These are phyloP conservation scores for Prolemur simus DNA, from an alignment of 2,113 vertebrate species.

Conservation along the genomic window DNA sequence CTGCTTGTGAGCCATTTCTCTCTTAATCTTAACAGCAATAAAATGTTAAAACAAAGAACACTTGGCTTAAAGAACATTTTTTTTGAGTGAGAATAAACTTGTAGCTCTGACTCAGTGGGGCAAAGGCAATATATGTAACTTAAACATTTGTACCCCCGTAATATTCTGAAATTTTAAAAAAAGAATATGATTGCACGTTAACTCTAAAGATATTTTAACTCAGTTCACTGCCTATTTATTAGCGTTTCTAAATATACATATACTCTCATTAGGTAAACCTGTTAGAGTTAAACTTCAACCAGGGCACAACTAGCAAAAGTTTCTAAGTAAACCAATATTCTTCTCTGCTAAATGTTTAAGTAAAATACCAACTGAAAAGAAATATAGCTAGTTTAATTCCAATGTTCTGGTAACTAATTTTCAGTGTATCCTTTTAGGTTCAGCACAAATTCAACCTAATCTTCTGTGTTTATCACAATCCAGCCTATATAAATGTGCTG, in stretches of 20 bases:
- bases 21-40: background rate
- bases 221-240: background rate
- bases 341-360: background rate
- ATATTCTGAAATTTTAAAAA: background rate
- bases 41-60: background rate
- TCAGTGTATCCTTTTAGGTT: background rate
- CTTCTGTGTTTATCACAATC: background rate
- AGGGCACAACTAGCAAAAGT: background rate
- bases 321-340: background rate
- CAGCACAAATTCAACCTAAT: background rate
- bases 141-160: too few species aligned
- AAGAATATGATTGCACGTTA: background rate
- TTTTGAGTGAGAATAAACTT: background rate
- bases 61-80: background rate
- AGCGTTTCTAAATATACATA: constrained; percentile 16
- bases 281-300: background rate
- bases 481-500: background rate
- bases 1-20: background rate
- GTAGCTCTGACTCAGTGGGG: too few species aligned
- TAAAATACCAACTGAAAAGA: constrained; percentile 22
- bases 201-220: background rate
- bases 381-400: background rate
- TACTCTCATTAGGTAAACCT: background rate
- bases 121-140: too few species aligned
- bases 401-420: background rate